These are phyloP conservation scores for Asobara japonica DNA, from an alignment of 1,140 invertebrate species.

Conservation along the genomic window DNA sequence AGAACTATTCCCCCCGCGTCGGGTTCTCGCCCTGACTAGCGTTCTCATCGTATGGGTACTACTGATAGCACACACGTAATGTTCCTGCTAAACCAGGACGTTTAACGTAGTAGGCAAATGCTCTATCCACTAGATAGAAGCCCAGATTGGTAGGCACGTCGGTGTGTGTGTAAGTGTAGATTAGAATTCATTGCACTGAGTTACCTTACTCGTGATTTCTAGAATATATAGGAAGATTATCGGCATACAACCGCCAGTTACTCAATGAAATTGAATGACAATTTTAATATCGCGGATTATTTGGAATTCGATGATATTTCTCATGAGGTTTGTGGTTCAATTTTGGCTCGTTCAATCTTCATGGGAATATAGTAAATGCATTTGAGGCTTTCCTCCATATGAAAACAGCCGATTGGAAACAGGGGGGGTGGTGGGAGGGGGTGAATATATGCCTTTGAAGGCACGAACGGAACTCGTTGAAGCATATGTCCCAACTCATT, in stretches of 20 bases:
- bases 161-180: no score
- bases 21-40: no score
- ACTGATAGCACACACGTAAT: no score
- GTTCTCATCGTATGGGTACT: no score
- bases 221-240: background rate
- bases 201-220: background rate
- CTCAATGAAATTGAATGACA: background rate
- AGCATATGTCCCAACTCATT: conserved; percentile 27
- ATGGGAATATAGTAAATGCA: background rate
- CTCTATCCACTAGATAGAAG: no score
- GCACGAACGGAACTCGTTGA: conserved; percentile 33
- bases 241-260: background rate
- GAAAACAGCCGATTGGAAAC: conserved; percentile 3
- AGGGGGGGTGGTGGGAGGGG: background rate
- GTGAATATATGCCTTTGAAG: conserved; percentile 22
- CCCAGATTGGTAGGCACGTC: no score
- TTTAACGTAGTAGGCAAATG: no score
- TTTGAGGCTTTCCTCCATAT: background rate
- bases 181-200: no score
- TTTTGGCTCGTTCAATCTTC: background rate
- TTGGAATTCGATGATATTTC: background rate
- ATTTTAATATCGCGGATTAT: background rate
- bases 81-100: no score
- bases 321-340: background rate
- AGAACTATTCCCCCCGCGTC: no score